Conservation (phyloP, 1,140 invertebrate species). For the Tetramorium parvispinum region DNA sequence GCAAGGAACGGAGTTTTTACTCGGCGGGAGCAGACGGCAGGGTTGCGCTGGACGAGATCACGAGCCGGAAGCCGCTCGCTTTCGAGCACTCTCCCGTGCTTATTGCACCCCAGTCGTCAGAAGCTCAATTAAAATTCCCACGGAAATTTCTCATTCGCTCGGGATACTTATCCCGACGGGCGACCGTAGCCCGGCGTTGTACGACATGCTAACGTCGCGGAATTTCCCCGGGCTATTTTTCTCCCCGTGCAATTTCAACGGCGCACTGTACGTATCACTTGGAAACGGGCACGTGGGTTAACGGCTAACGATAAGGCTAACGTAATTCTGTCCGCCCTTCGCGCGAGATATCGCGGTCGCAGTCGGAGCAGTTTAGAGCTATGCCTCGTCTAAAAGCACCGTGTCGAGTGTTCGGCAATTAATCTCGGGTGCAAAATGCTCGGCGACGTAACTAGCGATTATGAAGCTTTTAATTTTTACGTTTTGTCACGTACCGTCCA, state of each 20-base stretch:
- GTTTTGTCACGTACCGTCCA: constrained; percentile 45
- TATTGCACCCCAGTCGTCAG: constrained; percentile 75
- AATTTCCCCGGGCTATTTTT: constrained; percentile 66
- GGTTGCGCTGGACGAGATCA: constrained; percentile 2
- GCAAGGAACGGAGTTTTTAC: constrained; percentile 16
- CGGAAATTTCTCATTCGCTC: constrained; percentile 78
- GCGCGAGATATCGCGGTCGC: constrained; percentile 63
- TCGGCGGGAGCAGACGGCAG: neutral
- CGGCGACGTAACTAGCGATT: constrained; percentile 24
- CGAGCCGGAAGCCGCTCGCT: neutral
- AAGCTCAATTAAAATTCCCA: constrained; percentile 81
- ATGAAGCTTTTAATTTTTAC: constrained; percentile 52
- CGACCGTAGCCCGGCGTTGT: constrained; percentile 21
- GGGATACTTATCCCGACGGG: constrained; percentile 50
- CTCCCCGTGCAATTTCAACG: constrained; percentile 36
- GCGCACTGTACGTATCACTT: constrained; percentile 37
- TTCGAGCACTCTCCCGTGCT: constrained; percentile 47
- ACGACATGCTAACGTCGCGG: constrained; percentile 51
- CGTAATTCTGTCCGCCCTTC: constrained; percentile 64
- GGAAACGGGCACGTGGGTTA: constrained; percentile 47
- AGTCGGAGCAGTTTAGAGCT: constrained; percentile 24
- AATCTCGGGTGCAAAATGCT: constrained; percentile 44
- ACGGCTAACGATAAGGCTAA: constrained; percentile 66
- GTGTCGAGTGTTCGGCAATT: constrained; percentile 42
- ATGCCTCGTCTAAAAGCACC: constrained; percentile 30